Evolutionary conservation across 2,888 invertebrate species (phyloP).

Genomic region (Cheilosia scutellata): DNA sequence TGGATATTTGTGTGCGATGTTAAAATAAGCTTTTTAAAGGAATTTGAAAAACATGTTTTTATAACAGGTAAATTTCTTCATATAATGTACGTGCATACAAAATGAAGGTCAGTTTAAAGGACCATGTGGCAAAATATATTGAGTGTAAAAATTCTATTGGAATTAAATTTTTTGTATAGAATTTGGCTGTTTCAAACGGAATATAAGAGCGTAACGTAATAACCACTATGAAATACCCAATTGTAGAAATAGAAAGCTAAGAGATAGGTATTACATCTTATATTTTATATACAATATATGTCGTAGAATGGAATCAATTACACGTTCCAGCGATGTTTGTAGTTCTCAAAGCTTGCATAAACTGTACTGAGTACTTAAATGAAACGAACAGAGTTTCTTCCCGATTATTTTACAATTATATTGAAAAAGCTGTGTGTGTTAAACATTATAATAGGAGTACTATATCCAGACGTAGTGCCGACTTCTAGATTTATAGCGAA

Average conservation of each 20-base stretch:
- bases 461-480: background rate
- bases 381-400: conserved; percentile 11
- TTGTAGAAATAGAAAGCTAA: too few species aligned
- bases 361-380: background rate
- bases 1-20: conserved; percentile 36
- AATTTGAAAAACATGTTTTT: background rate
- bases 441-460: conserved; percentile 24
- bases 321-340: conserved; percentile 15
- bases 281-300: too few species aligned
- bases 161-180: background rate
- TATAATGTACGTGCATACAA: background rate
- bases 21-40: conserved; percentile 1
- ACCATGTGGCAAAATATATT: background rate
- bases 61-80: conserved; percentile 6
- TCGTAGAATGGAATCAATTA: background rate
- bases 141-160: background rate
- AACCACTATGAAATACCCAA: too few species aligned
- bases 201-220: too few species aligned
- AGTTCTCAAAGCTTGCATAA: conserved; percentile 7
- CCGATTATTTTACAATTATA: conserved; percentile 8
- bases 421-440: conserved; percentile 40
- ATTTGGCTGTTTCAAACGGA: background rate
- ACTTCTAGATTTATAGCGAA: conserved; percentile 15
- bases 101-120: conserved; percentile 11
- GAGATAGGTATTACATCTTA: too few species aligned